phyloP scores from a whole-genome alignment of 2,797 vertebrate species.

The Hipposideros larvatus region DNA sequence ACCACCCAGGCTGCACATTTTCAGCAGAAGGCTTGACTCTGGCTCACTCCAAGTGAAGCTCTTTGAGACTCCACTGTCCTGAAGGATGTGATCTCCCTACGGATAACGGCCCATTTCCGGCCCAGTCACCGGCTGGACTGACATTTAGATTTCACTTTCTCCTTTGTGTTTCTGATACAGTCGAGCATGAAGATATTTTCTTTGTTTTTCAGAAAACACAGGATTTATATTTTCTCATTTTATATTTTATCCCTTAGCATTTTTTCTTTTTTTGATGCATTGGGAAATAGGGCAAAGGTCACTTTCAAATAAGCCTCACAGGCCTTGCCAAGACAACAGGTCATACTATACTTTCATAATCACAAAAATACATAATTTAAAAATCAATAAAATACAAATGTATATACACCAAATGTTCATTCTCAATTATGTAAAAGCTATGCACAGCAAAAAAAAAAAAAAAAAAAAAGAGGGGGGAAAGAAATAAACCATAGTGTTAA shows the following conservation, averaged over 20 bases:
- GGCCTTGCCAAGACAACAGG: neutral
- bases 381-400: slow-evolving; percentile 24
- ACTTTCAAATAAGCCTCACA: slow-evolving; percentile 12
- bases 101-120: neutral
- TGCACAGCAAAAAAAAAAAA: neutral
- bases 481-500: neutral
- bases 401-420: neutral
- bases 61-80: neutral
- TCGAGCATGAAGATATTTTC: neutral
- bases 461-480: neutral
- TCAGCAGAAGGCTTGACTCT: neutral
- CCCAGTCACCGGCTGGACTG: neutral
- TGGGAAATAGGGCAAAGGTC: neutral
- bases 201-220: neutral
- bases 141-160: neutral
- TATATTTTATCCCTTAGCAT: neutral
- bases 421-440: neutral
- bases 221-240: slow-evolving; percentile 21
- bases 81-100: neutral
- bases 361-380: slow-evolving; percentile 32
- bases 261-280: neutral
- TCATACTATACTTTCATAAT: neutral
- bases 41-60: neutral
- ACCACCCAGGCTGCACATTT: neutral
- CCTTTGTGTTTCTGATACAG: neutral